Evolutionary conservation across 2,797 vertebrate species (phyloP).

Genomic region (Sebastes oblongus): DNA sequence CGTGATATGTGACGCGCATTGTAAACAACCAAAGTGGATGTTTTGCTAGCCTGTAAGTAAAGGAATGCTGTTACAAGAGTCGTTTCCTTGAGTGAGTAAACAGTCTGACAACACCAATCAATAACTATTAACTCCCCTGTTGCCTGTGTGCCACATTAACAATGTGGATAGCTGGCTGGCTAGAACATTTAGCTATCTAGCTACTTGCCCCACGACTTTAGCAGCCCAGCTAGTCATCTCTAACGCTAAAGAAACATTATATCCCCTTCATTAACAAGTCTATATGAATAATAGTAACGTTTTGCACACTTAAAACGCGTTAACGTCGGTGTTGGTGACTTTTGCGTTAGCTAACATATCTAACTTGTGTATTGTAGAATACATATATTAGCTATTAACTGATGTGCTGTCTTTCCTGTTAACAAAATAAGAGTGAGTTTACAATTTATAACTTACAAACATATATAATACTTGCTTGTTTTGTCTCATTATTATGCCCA

Average conservation of each 20-base stretch:
- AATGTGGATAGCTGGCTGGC: not conserved
- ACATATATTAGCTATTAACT: not conserved
- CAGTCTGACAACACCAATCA: not conserved
- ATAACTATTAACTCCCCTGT: accelerated
- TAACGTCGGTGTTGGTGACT: not conserved
- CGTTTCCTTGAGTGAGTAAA: conserved; percentile 51
- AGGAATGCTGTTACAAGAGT: conserved; percentile 43
- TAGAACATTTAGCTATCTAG: not conserved
- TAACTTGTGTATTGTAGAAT: not conserved
- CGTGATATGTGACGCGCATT: conserved; percentile 31
- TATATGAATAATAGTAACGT: too few species aligned
- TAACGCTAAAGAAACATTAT: not conserved
- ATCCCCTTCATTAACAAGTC: not conserved
- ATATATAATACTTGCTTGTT: not conserved
- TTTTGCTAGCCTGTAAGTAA: not conserved
- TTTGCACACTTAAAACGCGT: not conserved
- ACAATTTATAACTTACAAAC: not conserved
- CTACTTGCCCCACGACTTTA: not conserved
- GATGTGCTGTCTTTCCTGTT: not conserved
- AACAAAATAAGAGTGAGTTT: not conserved
- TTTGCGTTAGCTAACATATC: not conserved
- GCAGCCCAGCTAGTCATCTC: not conserved
- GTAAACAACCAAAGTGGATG: conserved; percentile 58
- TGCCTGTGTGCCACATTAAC: not conserved
- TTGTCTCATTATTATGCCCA: not conserved